These are phyloP conservation scores for Drosophila pandora DNA, from an alignment of 1,140 invertebrate genomes.

Conservation along the genomic window DNA sequence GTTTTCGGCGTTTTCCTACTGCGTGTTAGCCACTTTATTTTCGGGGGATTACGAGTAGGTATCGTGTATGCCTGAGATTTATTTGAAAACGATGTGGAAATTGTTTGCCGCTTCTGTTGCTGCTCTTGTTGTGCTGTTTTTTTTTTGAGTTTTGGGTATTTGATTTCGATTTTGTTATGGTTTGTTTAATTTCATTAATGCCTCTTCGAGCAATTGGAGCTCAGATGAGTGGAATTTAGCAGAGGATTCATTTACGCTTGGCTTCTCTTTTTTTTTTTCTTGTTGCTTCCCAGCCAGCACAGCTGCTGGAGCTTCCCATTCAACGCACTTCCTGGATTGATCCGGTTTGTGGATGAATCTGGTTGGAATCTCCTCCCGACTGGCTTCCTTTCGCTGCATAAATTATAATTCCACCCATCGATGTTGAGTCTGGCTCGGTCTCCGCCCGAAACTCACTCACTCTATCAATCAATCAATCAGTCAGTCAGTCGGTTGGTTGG, in stretches of 20 bases:
- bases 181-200: constrained; percentile 70
- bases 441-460: constrained; percentile 6
- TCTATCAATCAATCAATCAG: constrained; percentile 67
- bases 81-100: constrained; percentile 63
- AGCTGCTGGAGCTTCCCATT: constrained; percentile 7
- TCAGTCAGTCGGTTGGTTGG: constrained; percentile 48
- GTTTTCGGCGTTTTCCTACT: constrained; percentile 49
- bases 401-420: constrained; percentile 38
- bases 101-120: constrained; percentile 14
- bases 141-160: constrained; percentile 4
- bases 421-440: not conserved
- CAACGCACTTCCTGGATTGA: constrained; percentile 36
- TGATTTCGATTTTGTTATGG: constrained; percentile 64
- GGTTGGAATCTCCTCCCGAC: not conserved
- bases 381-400: constrained; percentile 33
- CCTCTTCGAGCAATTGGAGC: constrained; percentile 42
- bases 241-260: constrained; percentile 8
- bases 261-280: not conserved
- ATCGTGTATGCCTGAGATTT: constrained; percentile 64
- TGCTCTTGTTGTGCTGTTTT: constrained; percentile 9
- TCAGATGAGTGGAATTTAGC: constrained; percentile 9
- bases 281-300: not conserved
- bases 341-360: constrained; percentile 14
- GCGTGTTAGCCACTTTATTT: constrained; percentile 40
- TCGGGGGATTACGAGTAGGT: constrained; percentile 50